These are phyloP conservation scores for Condylura cristata DNA, from an alignment of 2,113 vertebrate genomes.

Conservation along the genomic window DNA sequence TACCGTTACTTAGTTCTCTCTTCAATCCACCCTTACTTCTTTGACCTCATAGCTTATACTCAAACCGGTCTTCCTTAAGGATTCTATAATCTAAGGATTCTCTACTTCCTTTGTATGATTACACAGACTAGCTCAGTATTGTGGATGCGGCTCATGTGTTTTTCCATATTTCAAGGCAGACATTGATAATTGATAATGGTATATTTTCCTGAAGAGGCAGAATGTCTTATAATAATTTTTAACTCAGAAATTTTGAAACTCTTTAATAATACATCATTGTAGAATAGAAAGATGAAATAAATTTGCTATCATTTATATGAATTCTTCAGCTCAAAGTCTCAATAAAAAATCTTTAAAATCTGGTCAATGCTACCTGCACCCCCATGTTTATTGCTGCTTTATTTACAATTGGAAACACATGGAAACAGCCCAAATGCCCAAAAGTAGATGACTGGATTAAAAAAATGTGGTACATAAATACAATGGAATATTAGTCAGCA, in stretches of 20 bases:
- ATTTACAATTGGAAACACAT: no score
- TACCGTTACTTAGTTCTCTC: neutral
- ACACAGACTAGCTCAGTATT: neutral
- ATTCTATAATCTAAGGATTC: neutral
- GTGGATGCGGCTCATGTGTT: neutral
- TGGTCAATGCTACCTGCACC: no score
- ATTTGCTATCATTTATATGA: neutral
- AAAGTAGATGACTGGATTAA: no score
- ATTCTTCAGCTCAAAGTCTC: neutral
- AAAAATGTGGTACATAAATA: no score
- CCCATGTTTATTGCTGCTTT: no score
- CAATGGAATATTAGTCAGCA: no score
- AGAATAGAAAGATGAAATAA: constrained; percentile 19
- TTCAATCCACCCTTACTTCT: neutral
- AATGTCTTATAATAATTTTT: neutral
- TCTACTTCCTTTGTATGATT: neutral
- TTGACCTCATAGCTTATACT: neutral
- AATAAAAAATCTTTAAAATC: constrained; percentile 10
- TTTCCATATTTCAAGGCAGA: neutral
- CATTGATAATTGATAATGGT: neutral
- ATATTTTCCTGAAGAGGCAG: neutral
- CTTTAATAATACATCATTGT: constrained; percentile 1
- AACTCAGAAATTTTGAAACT: constrained; percentile 21
- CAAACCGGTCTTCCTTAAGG: neutral
- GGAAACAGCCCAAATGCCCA: no score